Evolutionary conservation across 2,888 invertebrate species (phyloP), one percentile per base, ranked within the genome.

Genomic region (Smittia aterrima): DNA sequence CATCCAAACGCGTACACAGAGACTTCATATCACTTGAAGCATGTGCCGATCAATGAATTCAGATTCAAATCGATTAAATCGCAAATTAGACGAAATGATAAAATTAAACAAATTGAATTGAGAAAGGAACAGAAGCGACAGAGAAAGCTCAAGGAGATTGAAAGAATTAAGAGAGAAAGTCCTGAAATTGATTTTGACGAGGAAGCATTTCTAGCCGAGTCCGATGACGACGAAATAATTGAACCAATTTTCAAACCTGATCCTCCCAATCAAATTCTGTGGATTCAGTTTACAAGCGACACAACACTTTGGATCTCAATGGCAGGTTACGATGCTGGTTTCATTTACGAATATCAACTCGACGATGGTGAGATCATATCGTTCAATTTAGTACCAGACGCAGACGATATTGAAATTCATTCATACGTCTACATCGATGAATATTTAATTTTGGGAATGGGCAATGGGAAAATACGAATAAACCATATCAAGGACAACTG

Each of bases 321-420:
- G 83, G 85, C 83, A 1, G 90, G 88, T 24, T 90, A 85, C 77
- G 90, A 90, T 79, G 86, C 89, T 1, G 90, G 90, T 24, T 90
- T 87, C 77, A 84, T 89, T 76, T 90, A 90, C 78, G 89, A 89
- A 80, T 86, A 86, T 77, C 78, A 79, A 24, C 84, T 86, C 40
- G 83, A 83, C 20, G 80, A 82, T 64, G 79, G 82, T 0, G 83
- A 84, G 25, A 86, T 87, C 0, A 76, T 83, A 1, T 80, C 78
- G 53, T 85, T 84, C 76, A 84, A 83, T 1, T 77, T 85, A 38
- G 83, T 90, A 11, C 78, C 80, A 4, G 85, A 86, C 75, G 86
- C 83, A 0, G 85, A 86, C 75, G 86, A 88, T 77, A 84, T 83
- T 16, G 88, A 89, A 81, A 86, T 90, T 66, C 82, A 83, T 76